Base-by-base conservation (phyloP, 2,797 vertebrate genomes). In the Chiroxiphia lanceolata region DNA sequence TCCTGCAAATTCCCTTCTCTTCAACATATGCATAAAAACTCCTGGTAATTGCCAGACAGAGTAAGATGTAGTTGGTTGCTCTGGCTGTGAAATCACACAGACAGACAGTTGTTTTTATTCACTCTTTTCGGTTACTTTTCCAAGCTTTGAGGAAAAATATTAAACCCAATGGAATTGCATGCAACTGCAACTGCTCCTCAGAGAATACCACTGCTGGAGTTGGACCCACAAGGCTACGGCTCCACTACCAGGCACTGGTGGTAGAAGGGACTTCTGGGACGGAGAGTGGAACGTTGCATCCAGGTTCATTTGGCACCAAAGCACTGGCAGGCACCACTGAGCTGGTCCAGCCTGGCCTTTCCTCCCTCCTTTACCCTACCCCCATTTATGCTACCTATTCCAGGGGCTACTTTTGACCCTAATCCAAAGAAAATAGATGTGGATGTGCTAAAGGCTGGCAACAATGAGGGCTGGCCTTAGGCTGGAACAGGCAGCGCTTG, bases 141-240 rank as follows among this genome's bases (percentile, higher is more conserved):
- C 89, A 92, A 87, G 54, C 63, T 92, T 85, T 53, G 29, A 93
- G 83, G 74, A 44, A 93, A 92, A 90, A 61, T 21, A 90, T 56
- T 90, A 50, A 65, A 84, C 48, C 38, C 53, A 82, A 79, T 16
- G 19, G 50, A 68, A 47, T 11, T 79, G 51, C 56, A 45, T 0
- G 0, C 29, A 56, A 34, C 44, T 48, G 48, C 25, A 33, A 59
- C 81, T 1, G 1, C 59, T 69, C 51, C 38, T 81, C 42, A 45
- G 23, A 27, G 20, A 36, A 47, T 3, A 0, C 42, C 57, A 10
- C 47, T 15, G 3, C 8, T 6, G 7, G 61, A 47, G 59, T 26
- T 0, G 0, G 57, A 71, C 4, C 70, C 61, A 51, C 48, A 48
- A 11, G 1, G 4, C 47, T 36, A 10, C 0, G 0, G 48, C 47